Percentiles rank a stretch among this genome's conserved stretches.
Conservation (phyloP, 2,888 invertebrate species). For the Drosophila nr. fundita region DNA sequence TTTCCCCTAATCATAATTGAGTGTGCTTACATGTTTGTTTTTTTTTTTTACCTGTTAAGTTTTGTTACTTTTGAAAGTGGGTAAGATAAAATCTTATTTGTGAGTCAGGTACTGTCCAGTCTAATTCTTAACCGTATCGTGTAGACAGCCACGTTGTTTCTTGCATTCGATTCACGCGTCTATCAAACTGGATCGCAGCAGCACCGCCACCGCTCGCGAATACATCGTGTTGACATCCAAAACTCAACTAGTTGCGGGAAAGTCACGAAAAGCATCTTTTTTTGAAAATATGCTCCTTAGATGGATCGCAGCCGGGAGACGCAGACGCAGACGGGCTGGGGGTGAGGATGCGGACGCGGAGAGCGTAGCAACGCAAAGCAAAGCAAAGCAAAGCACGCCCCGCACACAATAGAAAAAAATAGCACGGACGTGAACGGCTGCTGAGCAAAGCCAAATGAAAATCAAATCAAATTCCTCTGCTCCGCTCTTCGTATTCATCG, state of each 20-base stretch:
- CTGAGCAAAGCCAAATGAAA: conserved; percentile 60
- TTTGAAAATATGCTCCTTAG: conserved; percentile 84
- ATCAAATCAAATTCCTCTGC: conserved; percentile 69
- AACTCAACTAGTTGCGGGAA: conserved; percentile 84
- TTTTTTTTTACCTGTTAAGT: conserved; percentile 18
- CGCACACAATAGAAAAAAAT: conserved; percentile 73
- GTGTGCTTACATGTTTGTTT: background rate
- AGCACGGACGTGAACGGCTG: conserved; percentile 39
- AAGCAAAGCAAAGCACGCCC: conserved; percentile 57
- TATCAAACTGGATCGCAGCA: conserved; percentile 46
- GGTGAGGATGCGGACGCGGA: conserved; percentile 35
- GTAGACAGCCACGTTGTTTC: conserved; percentile 9
- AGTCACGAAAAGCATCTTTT: conserved; percentile 75
- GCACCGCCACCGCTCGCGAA: conserved; percentile 67
- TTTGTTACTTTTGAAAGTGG: background rate
- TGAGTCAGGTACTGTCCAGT: conserved; percentile 24
- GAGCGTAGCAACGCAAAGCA: conserved; percentile 46
- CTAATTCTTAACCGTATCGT: background rate
- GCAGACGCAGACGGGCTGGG: conserved; percentile 24
- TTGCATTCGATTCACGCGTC: conserved; percentile 25
- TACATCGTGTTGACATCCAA: conserved; percentile 84
- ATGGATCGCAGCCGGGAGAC: conserved; percentile 76
- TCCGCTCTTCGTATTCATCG: conserved; percentile 48
- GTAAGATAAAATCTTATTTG: background rate
- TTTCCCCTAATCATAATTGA: background rate